Evolutionary conservation across 2,113 vertebrate genomes (phyloP), one percentile per base, ranked within the genome.

Genomic region (Clarias magur): DNA sequence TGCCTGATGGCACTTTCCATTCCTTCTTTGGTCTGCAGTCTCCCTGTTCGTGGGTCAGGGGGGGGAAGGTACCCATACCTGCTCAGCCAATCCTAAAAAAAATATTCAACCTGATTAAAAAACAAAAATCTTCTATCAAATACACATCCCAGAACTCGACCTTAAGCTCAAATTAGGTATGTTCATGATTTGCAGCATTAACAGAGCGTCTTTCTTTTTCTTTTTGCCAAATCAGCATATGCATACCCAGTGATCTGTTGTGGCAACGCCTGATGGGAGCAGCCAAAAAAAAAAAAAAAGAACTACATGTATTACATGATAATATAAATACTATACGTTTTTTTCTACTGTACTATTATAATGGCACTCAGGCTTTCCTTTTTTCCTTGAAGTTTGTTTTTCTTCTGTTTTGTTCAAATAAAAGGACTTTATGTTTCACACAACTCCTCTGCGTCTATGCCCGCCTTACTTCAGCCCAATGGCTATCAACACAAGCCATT

Each of bases 21-120:
- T 23, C 95, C 96, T 0, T 91, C 93, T 65, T 89, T 94, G 42
- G 94, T 96, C 91, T 96, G 96, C 82, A 98, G 94, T 87, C 91
- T 93, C 6, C 95, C 95, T 1, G 95, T 94, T 27, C 92, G 92
- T 0, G 95, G 96, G 88, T 98, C 93, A 0, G 96, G 94, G 0
- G 94, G 94, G 0, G 96, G 95, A 62, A 98, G 94, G 91, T 98
- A 98, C 34, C 97, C 97, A 48, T 97, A 98, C 54, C 96, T 95
- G 73, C 95, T 96, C 79, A 98, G 89, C 96, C 96, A 98, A 82
- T 97, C 96, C 97, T 98, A 86, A 54, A 15, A 54, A 10, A 12
- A 42, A n/a, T 19, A 54, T 17, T 56, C 7, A 48, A 67, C 11
- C 23, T 53, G 6, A 82, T 82, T 80, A 30, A 25, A 48, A 75